phyloP scores from a whole-genome alignment of 92 coral and sea anemone species.

The Desmophyllum pertusum region DNA sequence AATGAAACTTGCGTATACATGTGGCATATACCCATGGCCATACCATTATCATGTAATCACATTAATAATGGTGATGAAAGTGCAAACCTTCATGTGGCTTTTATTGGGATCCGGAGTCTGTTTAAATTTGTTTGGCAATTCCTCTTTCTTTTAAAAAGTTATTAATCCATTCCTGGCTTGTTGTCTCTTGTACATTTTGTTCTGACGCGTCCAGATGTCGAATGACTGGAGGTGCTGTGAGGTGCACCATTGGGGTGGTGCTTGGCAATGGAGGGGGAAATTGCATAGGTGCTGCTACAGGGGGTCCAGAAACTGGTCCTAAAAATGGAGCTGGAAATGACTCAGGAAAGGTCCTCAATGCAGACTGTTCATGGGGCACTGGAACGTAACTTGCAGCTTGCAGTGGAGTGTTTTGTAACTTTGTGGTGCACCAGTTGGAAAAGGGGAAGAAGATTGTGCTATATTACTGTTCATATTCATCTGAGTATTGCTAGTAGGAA shows the following conservation, averaged over 20 bases:
- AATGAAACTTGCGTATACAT: too few species aligned
- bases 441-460: neutral
- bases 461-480: neutral
- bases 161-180: constrained; percentile 58
- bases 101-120: constrained; percentile 3
- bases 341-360: neutral
- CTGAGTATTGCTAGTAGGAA: constrained; percentile 3
- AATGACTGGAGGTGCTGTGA: neutral
- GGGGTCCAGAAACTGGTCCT: constrained; percentile 16
- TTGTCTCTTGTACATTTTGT: neutral
- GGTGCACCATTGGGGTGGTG: neutral
- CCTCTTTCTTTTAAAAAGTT: constrained; percentile 61
- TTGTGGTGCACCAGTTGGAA: constrained; percentile 1
- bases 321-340: constrained; percentile 22
- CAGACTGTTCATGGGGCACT: neutral
- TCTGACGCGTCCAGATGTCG: neutral
- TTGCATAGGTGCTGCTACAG: constrained; percentile 14
- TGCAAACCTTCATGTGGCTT: constrained; percentile 17
- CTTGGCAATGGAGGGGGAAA: constrained; percentile 27
- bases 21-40: too few species aligned
- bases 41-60: too few species aligned
- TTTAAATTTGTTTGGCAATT: constrained; percentile 1
- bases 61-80: neutral
- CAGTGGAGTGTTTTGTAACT: neutral
- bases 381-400: constrained; percentile 11